Percentiles rank a stretch among this genome's conserved stretches.
Conservation (phyloP, 2,797 vertebrate species). For the Megaceryle alcyon region DNA sequence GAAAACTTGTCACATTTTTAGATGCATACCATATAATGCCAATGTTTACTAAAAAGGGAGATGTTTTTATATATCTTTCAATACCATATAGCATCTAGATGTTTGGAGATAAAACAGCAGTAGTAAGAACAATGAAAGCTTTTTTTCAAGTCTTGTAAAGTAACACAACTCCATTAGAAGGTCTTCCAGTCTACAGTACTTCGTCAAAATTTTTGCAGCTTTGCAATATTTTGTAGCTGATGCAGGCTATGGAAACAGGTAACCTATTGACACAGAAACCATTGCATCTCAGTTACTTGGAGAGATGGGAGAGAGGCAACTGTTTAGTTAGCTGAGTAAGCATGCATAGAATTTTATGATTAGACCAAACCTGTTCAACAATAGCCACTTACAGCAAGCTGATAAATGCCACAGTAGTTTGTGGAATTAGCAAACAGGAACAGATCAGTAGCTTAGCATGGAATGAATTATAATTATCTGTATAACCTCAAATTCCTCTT, state of each 20-base stretch:
- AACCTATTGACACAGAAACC: not conserved
- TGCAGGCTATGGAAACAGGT: not conserved
- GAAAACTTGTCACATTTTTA: not conserved
- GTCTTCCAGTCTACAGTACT: not conserved
- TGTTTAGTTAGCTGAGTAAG: not conserved
- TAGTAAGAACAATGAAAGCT: not conserved
- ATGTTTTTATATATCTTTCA: not conserved
- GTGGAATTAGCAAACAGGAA: not conserved
- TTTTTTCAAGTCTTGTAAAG: conserved; percentile 16
- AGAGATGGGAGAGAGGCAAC: not conserved
- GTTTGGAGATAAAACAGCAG: not conserved
- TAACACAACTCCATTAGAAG: not conserved
- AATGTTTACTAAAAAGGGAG: not conserved
- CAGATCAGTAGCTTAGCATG: not conserved
- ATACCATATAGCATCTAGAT: not conserved
- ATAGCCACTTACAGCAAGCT: not conserved
- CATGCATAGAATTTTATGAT: not conserved
- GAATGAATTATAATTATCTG: not conserved
- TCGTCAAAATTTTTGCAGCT: not conserved
- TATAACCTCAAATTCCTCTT: not conserved
- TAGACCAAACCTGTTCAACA: not conserved
- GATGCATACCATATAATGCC: not conserved
- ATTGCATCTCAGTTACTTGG: not conserved
- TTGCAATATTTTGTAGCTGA: not conserved
- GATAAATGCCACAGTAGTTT: not conserved